Percentiles rank a stretch among this genome's conserved stretches.
Conservation (phyloP, 2,113 vertebrate species). For the Falcunculus frontatus region DNA sequence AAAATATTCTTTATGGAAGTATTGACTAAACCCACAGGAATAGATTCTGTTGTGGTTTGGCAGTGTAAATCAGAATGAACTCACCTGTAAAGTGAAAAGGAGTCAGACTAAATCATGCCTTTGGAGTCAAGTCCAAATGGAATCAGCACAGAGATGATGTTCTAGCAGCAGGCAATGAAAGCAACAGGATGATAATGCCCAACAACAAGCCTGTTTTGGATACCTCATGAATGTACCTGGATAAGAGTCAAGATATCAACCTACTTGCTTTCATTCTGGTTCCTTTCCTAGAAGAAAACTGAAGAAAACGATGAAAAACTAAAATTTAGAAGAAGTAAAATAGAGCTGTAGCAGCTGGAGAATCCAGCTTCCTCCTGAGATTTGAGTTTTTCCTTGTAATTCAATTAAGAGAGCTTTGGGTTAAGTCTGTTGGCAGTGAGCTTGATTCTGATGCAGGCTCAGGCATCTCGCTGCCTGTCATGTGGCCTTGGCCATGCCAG, state of each 20-base stretch:
- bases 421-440: background rate
- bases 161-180: background rate
- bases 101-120: background rate
- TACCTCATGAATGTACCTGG: background rate
- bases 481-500: background rate
- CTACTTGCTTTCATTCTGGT: background rate
- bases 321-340: background rate
- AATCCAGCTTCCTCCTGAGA: background rate
- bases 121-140: background rate
- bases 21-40: background rate
- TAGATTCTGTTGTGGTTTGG: background rate
- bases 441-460: background rate
- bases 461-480: background rate
- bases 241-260: background rate
- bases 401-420: background rate
- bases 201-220: background rate
- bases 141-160: background rate
- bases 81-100: background rate
- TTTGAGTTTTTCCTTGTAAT: background rate
- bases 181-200: background rate
- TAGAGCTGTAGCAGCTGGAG: background rate
- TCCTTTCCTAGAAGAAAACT: background rate
- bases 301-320: background rate
- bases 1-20: background rate
- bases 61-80: background rate